Evolutionary conservation across 2,797 vertebrate genomes (phyloP).

Genomic region (Sardinella longiceps): DNA sequence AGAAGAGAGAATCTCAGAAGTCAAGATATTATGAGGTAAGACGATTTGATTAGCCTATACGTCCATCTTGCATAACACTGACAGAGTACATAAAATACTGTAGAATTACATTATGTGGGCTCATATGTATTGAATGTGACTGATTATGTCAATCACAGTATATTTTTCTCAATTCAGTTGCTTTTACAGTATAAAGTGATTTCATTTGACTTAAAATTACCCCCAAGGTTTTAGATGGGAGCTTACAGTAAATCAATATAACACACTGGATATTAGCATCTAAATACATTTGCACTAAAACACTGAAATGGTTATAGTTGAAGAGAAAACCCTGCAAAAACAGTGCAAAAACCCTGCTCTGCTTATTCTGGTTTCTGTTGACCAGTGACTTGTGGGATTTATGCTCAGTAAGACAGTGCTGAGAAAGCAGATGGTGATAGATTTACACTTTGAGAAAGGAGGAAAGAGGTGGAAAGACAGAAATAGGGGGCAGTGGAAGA

Average conservation of each 20-base stretch:
- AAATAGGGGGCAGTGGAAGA: background rate
- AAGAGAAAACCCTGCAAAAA: background rate
- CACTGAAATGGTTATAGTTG: background rate
- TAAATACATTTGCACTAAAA: background rate
- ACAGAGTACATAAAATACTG: background rate
- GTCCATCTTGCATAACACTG: background rate
- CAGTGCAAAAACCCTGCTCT: background rate
- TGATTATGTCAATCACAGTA: background rate
- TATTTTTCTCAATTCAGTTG: background rate
- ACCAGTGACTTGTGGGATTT: background rate
- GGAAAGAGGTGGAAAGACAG: background rate
- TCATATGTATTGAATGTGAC: background rate
- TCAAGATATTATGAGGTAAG: conserved; percentile 89
- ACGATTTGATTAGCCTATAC: background rate
- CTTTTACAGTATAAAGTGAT: background rate
- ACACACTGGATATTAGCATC: background rate
- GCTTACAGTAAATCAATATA: background rate
- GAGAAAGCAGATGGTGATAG: background rate
- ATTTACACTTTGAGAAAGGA: conserved; percentile 23
- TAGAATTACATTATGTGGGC: background rate
- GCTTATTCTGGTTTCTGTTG: conserved; percentile 7
- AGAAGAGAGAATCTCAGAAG: conserved; percentile 77
- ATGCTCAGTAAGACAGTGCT: conserved; percentile 28
- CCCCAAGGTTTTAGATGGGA: background rate
- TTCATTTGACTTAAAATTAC: background rate